Conservation (phyloP, 1,140 invertebrate species). For the Leptestheria dahalacensis region DNA sequence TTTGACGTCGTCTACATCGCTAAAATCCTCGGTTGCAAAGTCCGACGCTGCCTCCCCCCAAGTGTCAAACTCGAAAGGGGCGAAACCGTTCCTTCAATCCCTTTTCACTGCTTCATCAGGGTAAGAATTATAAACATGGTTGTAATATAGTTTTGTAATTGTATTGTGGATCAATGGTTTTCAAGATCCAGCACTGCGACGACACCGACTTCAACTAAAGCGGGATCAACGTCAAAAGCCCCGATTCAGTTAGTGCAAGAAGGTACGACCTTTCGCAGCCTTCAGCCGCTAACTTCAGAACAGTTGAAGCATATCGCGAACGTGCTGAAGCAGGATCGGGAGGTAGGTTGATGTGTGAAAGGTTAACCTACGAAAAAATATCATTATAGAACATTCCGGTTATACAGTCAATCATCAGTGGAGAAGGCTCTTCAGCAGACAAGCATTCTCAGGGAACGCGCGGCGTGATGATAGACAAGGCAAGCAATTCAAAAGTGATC, state of each 20-base stretch:
- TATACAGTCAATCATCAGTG: too few relatives aligned
- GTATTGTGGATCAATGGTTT: neutral
- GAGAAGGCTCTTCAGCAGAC: too few relatives aligned
- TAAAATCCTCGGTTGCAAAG: neutral
- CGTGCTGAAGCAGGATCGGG: constrained; percentile 37
- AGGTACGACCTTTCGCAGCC: constrained; percentile 38
- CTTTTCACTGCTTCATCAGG: neutral
- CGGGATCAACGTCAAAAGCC: constrained; percentile 37
- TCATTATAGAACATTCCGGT: too few relatives aligned
- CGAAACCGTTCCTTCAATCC: neutral
- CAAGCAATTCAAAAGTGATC: too few relatives aligned
- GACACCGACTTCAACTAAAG: constrained; percentile 28
- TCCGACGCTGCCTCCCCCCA: neutral
- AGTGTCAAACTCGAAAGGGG: neutral
- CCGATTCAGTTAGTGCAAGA: constrained; percentile 48
- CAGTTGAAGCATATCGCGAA: constrained; percentile 45
- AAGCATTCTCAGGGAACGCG: too few relatives aligned
- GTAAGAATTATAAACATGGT: neutral
- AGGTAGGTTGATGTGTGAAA: constrained; percentile 18
- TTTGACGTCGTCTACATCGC: constrained; percentile 1
- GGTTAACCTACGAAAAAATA: too few relatives aligned
- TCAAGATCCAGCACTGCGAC: constrained; percentile 28
- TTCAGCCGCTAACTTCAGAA: constrained; percentile 39
- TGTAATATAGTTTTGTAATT: neutral
- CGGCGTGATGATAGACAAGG: too few relatives aligned